Percentiles rank a stretch among this genome's conserved stretches.
Conservation (phyloP, 2,888 invertebrate genomes). For the Ptychoptera albimana region DNA sequence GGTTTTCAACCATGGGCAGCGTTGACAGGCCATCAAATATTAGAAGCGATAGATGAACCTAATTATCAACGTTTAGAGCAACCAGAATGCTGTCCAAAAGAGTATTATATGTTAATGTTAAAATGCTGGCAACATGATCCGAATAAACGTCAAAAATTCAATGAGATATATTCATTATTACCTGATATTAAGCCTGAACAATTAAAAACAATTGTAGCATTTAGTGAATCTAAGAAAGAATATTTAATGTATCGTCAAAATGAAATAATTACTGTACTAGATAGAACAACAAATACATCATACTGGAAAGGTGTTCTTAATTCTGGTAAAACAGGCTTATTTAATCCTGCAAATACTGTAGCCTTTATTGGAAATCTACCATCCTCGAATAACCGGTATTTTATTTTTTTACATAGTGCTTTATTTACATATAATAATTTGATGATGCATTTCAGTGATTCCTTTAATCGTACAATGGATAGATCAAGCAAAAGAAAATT, state of each 20-base stretch:
- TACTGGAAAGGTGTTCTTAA: slow-evolving; percentile 85
- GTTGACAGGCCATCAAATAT: slow-evolving; percentile 80
- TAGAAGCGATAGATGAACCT: slow-evolving; percentile 90
- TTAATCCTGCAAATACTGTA: slow-evolving; percentile 79
- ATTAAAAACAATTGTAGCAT: slow-evolving; percentile 58
- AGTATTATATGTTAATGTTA: slow-evolving; percentile 81
- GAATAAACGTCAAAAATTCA: slow-evolving; percentile 73
- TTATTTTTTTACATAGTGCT: not conserved
- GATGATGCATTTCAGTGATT: slow-evolving; percentile 30
- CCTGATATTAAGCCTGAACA: slow-evolving; percentile 84
- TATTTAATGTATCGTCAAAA: slow-evolving; percentile 71
- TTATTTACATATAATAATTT: not conserved
- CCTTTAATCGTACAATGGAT: slow-evolving; percentile 41
- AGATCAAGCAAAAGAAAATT: slow-evolving; percentile 48
- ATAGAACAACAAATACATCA: slow-evolving; percentile 53
- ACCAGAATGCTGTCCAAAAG: slow-evolving; percentile 88
- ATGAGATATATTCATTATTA: slow-evolving; percentile 60
- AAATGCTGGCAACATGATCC: slow-evolving; percentile 96
- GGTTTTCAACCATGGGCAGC: slow-evolving; percentile 98
- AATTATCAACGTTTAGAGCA: slow-evolving; percentile 78
- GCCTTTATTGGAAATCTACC: slow-evolving; percentile 55
- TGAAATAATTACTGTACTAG: slow-evolving; percentile 84
- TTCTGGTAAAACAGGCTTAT: slow-evolving; percentile 83
- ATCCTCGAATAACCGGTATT: slow-evolving; percentile 21
- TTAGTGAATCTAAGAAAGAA: slow-evolving; percentile 40